Evolutionary conservation across 2,113 vertebrate genomes (phyloP).

Genomic region (Anthoscopus minutus): DNA sequence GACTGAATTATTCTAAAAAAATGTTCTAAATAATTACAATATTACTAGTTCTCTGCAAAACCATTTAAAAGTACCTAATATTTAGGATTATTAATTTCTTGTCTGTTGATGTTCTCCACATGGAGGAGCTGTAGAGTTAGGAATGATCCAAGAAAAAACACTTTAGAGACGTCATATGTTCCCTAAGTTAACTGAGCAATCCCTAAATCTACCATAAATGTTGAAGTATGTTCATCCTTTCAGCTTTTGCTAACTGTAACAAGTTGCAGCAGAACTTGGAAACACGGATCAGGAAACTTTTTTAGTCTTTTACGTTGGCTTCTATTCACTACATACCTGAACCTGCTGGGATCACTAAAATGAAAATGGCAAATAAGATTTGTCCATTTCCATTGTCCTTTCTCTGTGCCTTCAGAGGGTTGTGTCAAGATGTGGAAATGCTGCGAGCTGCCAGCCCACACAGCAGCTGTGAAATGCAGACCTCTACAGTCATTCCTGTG

Average conservation of each 20-base stretch:
- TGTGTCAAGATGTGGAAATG: not conserved
- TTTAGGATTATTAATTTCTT: not conserved
- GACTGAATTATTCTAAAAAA: not conserved
- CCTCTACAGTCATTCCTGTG: not conserved
- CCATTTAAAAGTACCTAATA: not conserved
- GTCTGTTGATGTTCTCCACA: not conserved
- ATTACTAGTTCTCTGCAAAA: not conserved
- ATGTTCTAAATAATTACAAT: not conserved
- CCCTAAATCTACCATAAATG: not conserved
- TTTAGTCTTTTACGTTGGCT: not conserved
- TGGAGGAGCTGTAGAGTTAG: conserved; percentile 40
- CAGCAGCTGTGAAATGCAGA: not conserved
- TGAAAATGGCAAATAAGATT: not conserved
- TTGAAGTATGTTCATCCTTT: not conserved
- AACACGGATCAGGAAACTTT: not conserved
- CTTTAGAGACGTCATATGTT: rapidly evolving
- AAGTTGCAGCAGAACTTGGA: not conserved
- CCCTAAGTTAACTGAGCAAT: not conserved
- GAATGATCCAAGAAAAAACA: not conserved
- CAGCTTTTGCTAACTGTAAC: not conserved
- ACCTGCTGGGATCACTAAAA: not conserved
- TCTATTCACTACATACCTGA: not conserved
- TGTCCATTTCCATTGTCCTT: not conserved
- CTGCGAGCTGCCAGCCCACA: not conserved
- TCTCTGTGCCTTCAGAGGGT: not conserved